Percentiles rank a stretch among this genome's conserved stretches.
These are phyloP conservation scores for Zalophus californianus DNA, from an alignment of 2,797 vertebrate species.

Conservation along the genomic window DNA sequence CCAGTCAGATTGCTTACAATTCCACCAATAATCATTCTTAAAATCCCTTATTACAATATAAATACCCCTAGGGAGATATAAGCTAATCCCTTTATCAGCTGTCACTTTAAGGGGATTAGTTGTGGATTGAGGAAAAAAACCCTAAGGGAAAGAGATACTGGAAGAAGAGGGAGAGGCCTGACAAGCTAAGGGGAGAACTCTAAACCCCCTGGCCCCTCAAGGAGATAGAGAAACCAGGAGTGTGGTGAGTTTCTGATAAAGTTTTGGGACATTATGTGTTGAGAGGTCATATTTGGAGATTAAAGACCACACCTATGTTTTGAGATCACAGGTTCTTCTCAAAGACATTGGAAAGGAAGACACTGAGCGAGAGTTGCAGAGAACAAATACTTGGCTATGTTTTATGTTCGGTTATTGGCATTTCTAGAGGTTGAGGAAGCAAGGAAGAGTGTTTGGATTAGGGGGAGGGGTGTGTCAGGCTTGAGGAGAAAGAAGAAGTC, in stretches of 20 bases:
- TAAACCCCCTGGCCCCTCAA: background rate
- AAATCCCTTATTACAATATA: constrained; percentile 57
- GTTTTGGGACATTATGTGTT: background rate
- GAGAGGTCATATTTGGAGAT: background rate
- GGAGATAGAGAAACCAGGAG: background rate
- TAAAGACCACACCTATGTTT: background rate
- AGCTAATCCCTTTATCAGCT: constrained; percentile 68
- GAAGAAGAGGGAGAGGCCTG: background rate
- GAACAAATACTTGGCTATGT: background rate
- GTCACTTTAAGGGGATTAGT: constrained; percentile 72
- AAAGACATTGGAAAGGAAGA: background rate
- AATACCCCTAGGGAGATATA: constrained; percentile 35
- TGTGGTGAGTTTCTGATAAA: background rate
- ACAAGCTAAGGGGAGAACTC: background rate
- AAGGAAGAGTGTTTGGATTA: background rate
- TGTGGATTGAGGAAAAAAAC: constrained; percentile 56
- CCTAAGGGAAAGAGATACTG: constrained; percentile 32
- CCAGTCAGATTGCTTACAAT: constrained; percentile 57
- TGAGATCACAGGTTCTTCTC: constrained; percentile 2
- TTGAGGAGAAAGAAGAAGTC: background rate
- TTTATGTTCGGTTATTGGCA: background rate
- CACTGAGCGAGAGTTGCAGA: background rate
- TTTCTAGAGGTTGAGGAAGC: background rate
- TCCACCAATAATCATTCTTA: constrained; percentile 53
- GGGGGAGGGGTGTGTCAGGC: background rate